Evolutionary conservation across 1,140 invertebrate species (phyloP).

Genomic region (Hylyphantes graminicola): DNA sequence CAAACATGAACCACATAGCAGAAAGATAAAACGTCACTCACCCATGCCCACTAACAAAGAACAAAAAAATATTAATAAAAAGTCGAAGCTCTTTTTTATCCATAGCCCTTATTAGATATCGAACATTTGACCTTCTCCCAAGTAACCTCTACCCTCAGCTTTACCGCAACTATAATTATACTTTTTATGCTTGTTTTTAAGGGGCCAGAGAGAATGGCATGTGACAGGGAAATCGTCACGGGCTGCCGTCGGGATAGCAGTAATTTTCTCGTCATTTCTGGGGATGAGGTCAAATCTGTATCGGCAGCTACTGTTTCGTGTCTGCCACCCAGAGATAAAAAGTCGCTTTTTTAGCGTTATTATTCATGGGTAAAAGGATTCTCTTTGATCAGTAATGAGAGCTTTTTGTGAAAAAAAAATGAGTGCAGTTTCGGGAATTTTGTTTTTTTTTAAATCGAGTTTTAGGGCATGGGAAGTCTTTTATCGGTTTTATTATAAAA

Average conservation of each 20-base stretch:
- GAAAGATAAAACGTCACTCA: conserved; percentile 11
- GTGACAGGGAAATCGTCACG: conserved; percentile 50
- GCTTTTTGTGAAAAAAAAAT: too few relatives aligned
- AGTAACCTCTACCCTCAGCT: conserved; percentile 46
- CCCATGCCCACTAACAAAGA: conserved; percentile 7
- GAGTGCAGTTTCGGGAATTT: too few relatives aligned
- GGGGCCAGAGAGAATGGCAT: conserved; percentile 5
- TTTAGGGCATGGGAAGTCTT: too few relatives aligned
- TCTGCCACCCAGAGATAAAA: neutral
- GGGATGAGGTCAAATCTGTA: conserved; percentile 48
- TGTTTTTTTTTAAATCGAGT: too few relatives aligned
- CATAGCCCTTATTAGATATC: conserved; percentile 1
- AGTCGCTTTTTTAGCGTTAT: neutral
- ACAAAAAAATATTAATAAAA: conserved; percentile 12
- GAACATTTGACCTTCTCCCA: conserved; percentile 51
- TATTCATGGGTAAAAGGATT: too few relatives aligned
- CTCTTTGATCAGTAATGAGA: too few relatives aligned
- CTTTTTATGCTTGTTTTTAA: conserved; percentile 31
- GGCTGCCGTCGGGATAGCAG: conserved; percentile 33
- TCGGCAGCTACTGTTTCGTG: conserved; percentile 21
- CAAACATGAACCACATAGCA: too few relatives aligned
- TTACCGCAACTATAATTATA: conserved; percentile 39
- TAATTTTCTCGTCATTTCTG: conserved; percentile 53
- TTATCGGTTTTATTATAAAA: too few relatives aligned
- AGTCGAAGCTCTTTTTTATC: neutral